Conservation (phyloP, 2,113 vertebrate genomes). For the Dasyprocta punctata region DNA sequence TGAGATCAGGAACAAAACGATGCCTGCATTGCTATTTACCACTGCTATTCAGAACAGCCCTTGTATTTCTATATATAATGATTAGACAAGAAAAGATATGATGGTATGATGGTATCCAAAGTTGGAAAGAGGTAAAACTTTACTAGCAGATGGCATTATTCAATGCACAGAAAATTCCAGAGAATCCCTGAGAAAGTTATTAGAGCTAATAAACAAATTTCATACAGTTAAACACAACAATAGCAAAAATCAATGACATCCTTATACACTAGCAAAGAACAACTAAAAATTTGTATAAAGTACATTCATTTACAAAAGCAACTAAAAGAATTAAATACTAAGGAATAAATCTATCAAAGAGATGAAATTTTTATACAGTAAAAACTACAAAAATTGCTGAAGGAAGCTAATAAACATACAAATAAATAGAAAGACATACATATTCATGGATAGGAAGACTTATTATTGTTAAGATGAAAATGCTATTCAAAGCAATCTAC, state of each 20-base stretch:
- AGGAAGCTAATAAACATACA: not conserved
- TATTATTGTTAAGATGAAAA: not conserved
- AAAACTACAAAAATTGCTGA: not conserved
- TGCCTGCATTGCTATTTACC: not conserved
- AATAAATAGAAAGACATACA: not conserved
- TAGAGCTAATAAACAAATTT: not conserved
- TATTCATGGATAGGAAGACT: not conserved
- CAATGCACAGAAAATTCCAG: not conserved
- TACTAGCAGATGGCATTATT: not conserved
- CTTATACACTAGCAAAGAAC: not conserved
- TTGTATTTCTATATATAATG: not conserved
- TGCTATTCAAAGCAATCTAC: not conserved
- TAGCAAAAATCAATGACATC: not conserved
- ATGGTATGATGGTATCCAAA: not conserved
- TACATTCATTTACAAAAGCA: not conserved
- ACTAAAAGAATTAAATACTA: not conserved
- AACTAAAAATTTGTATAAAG: not conserved
- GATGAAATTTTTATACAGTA: not conserved
- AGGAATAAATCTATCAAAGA: not conserved
- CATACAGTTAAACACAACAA: not conserved
- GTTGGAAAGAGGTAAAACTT: not conserved
- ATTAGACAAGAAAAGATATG: not conserved
- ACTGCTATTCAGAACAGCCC: not conserved
- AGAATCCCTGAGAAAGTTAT: not conserved
- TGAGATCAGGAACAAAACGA: not conserved